Base-by-base conservation (phyloP, 2,113 vertebrate genomes). In the Eidolon helvum region DNA sequence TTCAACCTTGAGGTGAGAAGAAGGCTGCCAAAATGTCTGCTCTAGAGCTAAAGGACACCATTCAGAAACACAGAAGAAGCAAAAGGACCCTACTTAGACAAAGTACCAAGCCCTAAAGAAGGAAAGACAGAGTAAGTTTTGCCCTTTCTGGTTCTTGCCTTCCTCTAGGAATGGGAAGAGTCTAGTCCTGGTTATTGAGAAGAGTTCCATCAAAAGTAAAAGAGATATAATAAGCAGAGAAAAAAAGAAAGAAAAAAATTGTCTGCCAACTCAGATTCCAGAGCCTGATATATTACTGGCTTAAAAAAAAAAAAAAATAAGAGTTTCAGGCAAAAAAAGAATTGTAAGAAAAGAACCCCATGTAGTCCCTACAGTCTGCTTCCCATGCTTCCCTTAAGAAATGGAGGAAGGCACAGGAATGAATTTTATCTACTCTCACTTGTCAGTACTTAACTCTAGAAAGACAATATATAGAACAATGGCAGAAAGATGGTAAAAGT, bases 1-100 rank as follows among this genome's bases (percentile, higher is more conserved):
- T 38, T 55, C 21, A 77, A 38, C 5, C 69, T 45, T 66, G 7
- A 85, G 3, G 48, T 26, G 72, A 84, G 21, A 92, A 50, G 53
- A 84, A n/a, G 22, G 26, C 2, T 53, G n/a, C 3, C 65, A 50
- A 48, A 63, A 65, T 14, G 65, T 82, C 45, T 50, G 16, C 35
- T 50, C 35, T 21, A 63, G 87, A 82, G 59, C 28, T 61, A 33
- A 35, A 30, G 33, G 43, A 11, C 22, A 22, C 2, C 50, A 71
- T 12, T 87, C 6, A 75, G 50, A 87, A 80, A 82, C 35, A 16
- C 38, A 53, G 15, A 94, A 68, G 11, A 87, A 87, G 43, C 26
- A 77, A 57, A 90, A 59, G 11, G 10, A 66, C 0, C 16, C 28
- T 38, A 45, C 55, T 61, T 30, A 83, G 45, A 35, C 79, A 48